Evolutionary conservation across 2,113 vertebrate genomes (phyloP).

Genomic region (Bufo gargarizans): DNA sequence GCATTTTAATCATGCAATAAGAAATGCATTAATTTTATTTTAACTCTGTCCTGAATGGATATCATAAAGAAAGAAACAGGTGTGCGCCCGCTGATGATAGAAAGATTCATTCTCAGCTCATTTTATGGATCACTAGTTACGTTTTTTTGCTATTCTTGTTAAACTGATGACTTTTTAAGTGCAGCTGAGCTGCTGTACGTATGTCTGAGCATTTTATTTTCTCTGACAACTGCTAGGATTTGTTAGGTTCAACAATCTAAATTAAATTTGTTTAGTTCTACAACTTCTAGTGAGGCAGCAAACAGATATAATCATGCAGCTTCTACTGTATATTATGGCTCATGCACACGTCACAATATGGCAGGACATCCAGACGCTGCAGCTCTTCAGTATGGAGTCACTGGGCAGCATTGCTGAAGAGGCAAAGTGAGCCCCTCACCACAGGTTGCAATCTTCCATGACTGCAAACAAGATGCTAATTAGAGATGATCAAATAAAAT

Average conservation of each 20-base stretch:
- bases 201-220: neutral
- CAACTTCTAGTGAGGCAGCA: slow-evolving; percentile 7
- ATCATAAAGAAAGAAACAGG: slow-evolving; percentile 26
- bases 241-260: slow-evolving; percentile 32
- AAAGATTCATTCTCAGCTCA: slow-evolving; percentile 29
- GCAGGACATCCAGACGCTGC: too few relatives aligned
- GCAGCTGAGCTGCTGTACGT: neutral
- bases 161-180: slow-evolving; percentile 18
- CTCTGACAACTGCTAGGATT: neutral
- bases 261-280: slow-evolving; percentile 35
- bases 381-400: too few relatives aligned
- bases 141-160: neutral
- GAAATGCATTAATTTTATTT: slow-evolving; percentile 32
- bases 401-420: too few relatives aligned
- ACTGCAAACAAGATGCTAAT: too few relatives aligned
- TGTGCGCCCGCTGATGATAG: neutral
- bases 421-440: too few relatives aligned
- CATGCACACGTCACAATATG: neutral
- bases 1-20: slow-evolving; percentile 1
- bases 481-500: too few relatives aligned
- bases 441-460: too few relatives aligned
- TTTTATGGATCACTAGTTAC: slow-evolving; percentile 39
- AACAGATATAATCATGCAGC: slow-evolving; percentile 28
- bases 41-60: slow-evolving; percentile 23
- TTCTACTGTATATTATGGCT: neutral